Evolutionary conservation across 2,797 vertebrate genomes (phyloP).

Genomic region (Pantherophis alleghaniensis): DNA sequence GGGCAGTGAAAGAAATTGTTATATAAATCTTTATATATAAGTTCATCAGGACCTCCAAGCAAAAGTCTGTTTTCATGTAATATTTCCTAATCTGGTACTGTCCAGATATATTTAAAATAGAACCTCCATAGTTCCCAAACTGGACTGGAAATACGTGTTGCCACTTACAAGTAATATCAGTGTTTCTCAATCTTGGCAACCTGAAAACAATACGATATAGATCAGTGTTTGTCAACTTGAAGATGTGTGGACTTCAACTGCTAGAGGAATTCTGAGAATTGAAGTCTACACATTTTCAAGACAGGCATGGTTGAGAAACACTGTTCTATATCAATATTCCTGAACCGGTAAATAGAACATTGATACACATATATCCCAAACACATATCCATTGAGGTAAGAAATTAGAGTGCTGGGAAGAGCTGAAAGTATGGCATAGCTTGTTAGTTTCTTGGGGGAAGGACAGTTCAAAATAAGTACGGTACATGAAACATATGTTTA

Average conservation of each 20-base stretch:
- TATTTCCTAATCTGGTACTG: not conserved
- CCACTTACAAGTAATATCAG: not conserved
- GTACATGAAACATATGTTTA: not conserved
- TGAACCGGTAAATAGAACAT: not conserved
- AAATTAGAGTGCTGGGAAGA: not conserved
- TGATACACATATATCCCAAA: not conserved
- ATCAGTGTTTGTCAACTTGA: not conserved
- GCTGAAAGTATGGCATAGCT: not conserved
- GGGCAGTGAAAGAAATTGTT: not conserved
- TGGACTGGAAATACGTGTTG: not conserved
- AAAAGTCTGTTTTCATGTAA: not conserved
- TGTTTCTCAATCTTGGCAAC: not conserved
- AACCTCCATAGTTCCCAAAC: not conserved
- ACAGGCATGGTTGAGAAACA: not conserved
- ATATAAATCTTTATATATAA: not conserved
- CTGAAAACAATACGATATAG: not conserved
- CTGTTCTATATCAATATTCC: not conserved
- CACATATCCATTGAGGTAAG: not conserved
- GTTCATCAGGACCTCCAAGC: not conserved
- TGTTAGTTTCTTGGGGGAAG: not conserved
- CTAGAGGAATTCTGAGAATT: not conserved
- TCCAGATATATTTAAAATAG: not conserved
- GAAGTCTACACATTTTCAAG: not conserved
- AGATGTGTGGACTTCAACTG: not conserved
- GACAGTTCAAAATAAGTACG: not conserved